Evolutionary conservation across 2,797 vertebrate genomes (phyloP).

Genomic region (Sebastes cheni): DNA sequence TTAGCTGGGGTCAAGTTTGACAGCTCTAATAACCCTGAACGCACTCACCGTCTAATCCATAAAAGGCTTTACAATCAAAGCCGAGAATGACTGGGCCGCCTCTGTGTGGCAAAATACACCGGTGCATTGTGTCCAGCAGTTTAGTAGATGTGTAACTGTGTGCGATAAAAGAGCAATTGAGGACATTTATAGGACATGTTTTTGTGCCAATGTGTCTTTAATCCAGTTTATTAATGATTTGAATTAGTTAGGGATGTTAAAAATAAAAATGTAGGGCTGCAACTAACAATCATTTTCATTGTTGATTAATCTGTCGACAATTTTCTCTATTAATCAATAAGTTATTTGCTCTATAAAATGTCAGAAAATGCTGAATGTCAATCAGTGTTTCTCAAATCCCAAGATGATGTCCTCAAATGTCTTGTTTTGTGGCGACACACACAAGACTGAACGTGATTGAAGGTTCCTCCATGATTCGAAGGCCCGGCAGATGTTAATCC

Average conservation of each 20-base stretch:
- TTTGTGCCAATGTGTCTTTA: not conserved
- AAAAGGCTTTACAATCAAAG: slow-evolving; percentile 72
- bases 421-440: too few species aligned
- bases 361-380: too few species aligned
- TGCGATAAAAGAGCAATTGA: not conserved
- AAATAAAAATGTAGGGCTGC: not conserved
- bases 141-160: not conserved
- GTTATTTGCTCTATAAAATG: too few species aligned
- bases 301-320: too few species aligned
- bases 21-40: slow-evolving; percentile 73
- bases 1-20: slow-evolving; percentile 72
- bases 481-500: too few species aligned
- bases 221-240: not conserved
- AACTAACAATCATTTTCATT: too few species aligned
- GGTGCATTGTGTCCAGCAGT: not conserved
- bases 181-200: not conserved
- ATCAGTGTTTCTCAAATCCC: too few species aligned
- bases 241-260: not conserved
- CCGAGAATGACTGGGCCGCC: slow-evolving; percentile 41
- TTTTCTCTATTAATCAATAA: too few species aligned
- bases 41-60: slow-evolving; percentile 69
- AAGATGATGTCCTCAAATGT: too few species aligned
- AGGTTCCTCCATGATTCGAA: too few species aligned
- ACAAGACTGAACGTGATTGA: too few species aligned
- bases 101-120: slow-evolving; percentile 22